Evolutionary conservation across 2,888 invertebrate species (phyloP).

Genomic region (Globia sparganii): DNA sequence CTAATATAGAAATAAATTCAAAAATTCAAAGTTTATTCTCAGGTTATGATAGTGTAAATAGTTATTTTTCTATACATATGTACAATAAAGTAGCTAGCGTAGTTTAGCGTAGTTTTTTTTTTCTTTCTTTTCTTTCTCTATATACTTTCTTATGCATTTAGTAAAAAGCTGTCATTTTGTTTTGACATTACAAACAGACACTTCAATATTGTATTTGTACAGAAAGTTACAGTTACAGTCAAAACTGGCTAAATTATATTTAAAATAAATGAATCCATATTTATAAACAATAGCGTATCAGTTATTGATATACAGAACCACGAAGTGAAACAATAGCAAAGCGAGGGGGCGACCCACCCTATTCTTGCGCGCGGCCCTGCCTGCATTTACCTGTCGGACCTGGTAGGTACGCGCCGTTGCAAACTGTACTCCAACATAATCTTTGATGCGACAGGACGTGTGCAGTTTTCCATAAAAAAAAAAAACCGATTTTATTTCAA

Average conservation of each 20-base stretch:
- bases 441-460: constrained; percentile 67
- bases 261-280: not conserved
- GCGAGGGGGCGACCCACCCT: constrained; percentile 57
- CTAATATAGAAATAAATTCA: too few relatives aligned
- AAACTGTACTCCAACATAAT: constrained; percentile 73
- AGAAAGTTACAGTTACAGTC: not conserved
- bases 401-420: constrained; percentile 57
- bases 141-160: too few relatives aligned
- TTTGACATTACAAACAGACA: too few relatives aligned
- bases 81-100: too few relatives aligned
- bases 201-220: not conserved
- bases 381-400: constrained; percentile 67
- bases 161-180: too few relatives aligned
- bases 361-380: constrained; percentile 42
- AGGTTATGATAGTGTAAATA: too few relatives aligned
- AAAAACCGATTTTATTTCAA: not conserved
- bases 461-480: not conserved
- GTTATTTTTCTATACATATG: too few relatives aligned
- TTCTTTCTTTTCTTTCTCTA: too few relatives aligned
- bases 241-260: not conserved
- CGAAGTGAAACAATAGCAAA: not conserved
- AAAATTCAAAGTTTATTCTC: too few relatives aligned
- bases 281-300: not conserved
- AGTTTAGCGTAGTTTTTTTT: too few relatives aligned
- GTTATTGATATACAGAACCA: not conserved